These are phyloP conservation scores for Glomeris maerens DNA, from an alignment of 1,140 invertebrate species.

Conservation along the genomic window DNA sequence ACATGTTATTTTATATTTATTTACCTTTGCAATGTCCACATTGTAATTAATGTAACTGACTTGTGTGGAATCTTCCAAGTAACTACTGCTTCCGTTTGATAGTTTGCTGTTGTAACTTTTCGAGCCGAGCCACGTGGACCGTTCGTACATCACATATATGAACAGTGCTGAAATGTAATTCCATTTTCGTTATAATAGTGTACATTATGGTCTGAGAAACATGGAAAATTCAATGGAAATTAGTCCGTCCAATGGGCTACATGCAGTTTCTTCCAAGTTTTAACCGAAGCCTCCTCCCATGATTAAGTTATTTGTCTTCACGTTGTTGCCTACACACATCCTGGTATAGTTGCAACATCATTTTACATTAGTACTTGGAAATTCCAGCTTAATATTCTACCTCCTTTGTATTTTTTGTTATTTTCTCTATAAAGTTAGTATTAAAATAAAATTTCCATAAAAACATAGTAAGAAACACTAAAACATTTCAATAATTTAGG, in stretches of 20 bases:
- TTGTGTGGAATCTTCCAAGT: constrained; percentile 51
- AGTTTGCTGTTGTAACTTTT: constrained; percentile 38
- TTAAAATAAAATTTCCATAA: too few relatives aligned
- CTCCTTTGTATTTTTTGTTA: too few relatives aligned
- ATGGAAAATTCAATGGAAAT: background rate
- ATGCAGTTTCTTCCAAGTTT: too few relatives aligned
- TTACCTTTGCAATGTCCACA: constrained; percentile 61
- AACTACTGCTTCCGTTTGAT: constrained; percentile 71
- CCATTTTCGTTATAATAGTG: background rate
- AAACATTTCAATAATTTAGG: too few relatives aligned
- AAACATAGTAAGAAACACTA: too few relatives aligned
- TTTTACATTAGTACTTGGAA: too few relatives aligned
- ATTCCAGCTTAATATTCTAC: too few relatives aligned
- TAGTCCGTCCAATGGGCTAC: background rate
- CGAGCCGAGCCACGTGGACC: background rate
- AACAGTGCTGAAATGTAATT: background rate
- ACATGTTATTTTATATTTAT: constrained; percentile 17
- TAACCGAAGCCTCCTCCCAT: too few relatives aligned
- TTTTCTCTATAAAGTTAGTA: too few relatives aligned
- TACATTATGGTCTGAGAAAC: background rate
- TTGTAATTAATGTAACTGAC: constrained; percentile 22
- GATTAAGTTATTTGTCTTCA: too few relatives aligned
- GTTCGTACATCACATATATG: background rate
- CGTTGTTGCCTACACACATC: too few relatives aligned
- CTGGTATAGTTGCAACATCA: too few relatives aligned